phyloP scores from a whole-genome alignment of 2,888 invertebrate genomes.

The Serripes groenlandicus region DNA sequence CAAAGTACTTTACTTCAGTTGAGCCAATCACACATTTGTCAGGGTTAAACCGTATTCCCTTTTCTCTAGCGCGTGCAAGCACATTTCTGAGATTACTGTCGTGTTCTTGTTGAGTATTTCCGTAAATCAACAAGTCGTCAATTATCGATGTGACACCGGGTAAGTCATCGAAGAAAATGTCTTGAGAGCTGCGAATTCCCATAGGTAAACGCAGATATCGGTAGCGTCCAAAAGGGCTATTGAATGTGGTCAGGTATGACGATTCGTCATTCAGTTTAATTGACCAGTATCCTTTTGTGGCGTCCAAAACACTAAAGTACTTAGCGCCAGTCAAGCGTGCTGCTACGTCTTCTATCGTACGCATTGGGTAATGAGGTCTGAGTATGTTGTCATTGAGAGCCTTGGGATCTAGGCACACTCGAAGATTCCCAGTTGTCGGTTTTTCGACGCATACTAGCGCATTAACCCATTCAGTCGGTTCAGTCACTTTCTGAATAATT shows the following conservation, averaged over 20 bases:
- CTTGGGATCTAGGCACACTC: slow-evolving; percentile 55
- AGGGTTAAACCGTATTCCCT: no score
- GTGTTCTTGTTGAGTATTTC: no score
- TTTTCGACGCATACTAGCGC: slow-evolving; percentile 34
- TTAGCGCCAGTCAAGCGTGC: slow-evolving; percentile 39
- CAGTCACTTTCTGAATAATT: slow-evolving; percentile 38
- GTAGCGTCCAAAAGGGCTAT: slow-evolving; percentile 60
- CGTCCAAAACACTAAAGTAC: slow-evolving; percentile 53
- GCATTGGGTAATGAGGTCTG: slow-evolving; percentile 53
- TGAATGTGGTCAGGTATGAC: slow-evolving; percentile 53
- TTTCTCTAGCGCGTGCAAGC: no score
- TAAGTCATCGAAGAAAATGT: no score
- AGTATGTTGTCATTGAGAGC: slow-evolving; percentile 55
- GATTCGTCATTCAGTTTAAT: slow-evolving; percentile 50
- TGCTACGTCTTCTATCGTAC: slow-evolving; percentile 52
- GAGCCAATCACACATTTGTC: no score
- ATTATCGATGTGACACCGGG: no score
- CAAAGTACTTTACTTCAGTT: no score
- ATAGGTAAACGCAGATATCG: no score
- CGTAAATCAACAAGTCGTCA: no score
- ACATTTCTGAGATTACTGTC: no score
- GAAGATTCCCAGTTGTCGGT: slow-evolving; percentile 41
- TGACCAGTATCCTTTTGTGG: slow-evolving; percentile 46
- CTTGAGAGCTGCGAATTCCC: no score
- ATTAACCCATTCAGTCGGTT: slow-evolving; percentile 46